Conservation (phyloP, 1,140 invertebrate species). For the Pectinophora gossypiella region DNA sequence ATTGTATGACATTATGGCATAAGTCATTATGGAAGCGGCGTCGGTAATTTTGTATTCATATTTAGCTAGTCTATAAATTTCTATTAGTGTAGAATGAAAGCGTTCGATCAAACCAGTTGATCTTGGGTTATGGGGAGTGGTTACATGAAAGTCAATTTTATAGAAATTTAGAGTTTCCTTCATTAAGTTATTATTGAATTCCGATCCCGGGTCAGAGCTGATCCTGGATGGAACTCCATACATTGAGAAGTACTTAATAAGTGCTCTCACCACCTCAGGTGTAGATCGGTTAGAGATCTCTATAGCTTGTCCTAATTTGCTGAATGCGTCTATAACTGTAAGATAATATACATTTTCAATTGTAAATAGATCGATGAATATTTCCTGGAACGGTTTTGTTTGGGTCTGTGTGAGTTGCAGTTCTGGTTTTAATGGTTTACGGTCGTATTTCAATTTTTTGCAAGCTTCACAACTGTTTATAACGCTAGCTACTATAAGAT, state of each 20-base stretch:
- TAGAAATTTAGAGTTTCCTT: too few relatives aligned
- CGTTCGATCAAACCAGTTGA: constrained; percentile 39
- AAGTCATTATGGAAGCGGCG: constrained; percentile 17
- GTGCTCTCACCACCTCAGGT: too few relatives aligned
- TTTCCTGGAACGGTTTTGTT: constrained; percentile 1
- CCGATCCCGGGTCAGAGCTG: too few relatives aligned
- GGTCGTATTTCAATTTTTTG: background rate
- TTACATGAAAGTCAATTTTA: constrained; percentile 41
- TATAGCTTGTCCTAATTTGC: constrained; percentile 1
- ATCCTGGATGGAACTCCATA: too few relatives aligned
- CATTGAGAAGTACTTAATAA: too few relatives aligned
- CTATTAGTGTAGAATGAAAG: constrained; percentile 23
- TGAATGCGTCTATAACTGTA: constrained; percentile 1
- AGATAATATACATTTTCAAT: background rate
- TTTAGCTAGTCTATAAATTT: constrained; percentile 36
- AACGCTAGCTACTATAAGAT: background rate
- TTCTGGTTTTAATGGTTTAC: background rate
- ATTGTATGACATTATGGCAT: constrained; percentile 26
- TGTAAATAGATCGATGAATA: constrained; percentile 2
- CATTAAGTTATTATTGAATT: too few relatives aligned
- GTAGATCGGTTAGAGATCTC: too few relatives aligned
- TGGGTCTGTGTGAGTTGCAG: background rate
- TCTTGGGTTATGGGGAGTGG: constrained; percentile 32
- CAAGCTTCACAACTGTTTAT: background rate
- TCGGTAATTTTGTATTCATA: constrained; percentile 17